phyloP scores from a whole-genome alignment of 2,888 invertebrate genomes.

The Polymixis lichenea region DNA sequence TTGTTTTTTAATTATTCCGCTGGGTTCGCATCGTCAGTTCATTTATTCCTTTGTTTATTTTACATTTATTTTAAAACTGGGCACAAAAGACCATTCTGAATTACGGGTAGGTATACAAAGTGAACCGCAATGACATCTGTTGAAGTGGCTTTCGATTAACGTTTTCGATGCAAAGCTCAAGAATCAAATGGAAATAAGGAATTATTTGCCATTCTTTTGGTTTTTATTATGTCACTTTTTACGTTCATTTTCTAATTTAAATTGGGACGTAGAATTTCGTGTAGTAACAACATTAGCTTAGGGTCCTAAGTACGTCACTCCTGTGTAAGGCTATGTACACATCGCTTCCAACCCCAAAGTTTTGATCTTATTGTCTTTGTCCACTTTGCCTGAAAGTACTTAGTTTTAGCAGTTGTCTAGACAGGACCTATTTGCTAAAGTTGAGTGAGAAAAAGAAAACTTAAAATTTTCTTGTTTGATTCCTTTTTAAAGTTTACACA shows the following conservation, averaged over 20 bases:
- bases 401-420: not conserved
- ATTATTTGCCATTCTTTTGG: not conserved
- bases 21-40: constrained; percentile 20
- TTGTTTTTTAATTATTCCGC: constrained; percentile 56
- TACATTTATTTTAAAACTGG: constrained; percentile 28
- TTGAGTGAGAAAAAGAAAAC: not conserved
- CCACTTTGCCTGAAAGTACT: not conserved
- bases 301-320: not conserved
- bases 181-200: constrained; percentile 18
- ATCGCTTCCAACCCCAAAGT: not conserved
- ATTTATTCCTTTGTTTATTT: constrained; percentile 43
- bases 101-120: constrained; percentile 9
- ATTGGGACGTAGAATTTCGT: not conserved
- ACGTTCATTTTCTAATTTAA: not conserved
- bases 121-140: constrained; percentile 5
- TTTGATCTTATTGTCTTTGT: not conserved
- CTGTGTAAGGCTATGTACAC: constrained; percentile 3
- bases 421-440: not conserved
- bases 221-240: not conserved
- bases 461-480: no score
- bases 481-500: no score
- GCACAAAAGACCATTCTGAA: constrained; percentile 9
- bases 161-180: constrained; percentile 9
- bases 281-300: constrained; percentile 22
- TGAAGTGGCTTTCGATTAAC: constrained; percentile 1